Evolutionary conservation across 2,113 vertebrate genomes (phyloP), one percentile per base, ranked within the genome.

Genomic region (Nothocercus nigrocapillus): DNA sequence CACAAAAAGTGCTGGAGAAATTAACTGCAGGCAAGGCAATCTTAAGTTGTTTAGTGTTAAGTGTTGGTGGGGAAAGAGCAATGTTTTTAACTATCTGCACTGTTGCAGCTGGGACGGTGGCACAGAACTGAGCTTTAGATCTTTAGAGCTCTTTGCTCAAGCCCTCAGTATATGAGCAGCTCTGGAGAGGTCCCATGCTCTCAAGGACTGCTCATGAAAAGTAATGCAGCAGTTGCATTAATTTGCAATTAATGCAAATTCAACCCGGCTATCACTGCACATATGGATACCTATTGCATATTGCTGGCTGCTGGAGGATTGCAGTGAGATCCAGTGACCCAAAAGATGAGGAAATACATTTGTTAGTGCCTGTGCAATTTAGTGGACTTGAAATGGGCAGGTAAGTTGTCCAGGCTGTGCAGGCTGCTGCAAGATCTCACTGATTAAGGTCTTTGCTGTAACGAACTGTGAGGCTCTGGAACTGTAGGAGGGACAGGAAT

Each of bases 111-210:
- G 63, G 79, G 28, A 14, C 1, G 8, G 53, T 11, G 24, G 34
- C 42, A 30, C 40, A 17, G 22, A 6, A 1, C 47, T 11, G n/a
- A n/a, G n/a, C n/a, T n/a, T n/a, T n/a, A n/a, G n/a, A n/a, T n/a
- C n/a, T n/a, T 20, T 3, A 11, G 68, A 59, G 34, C 42, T 17
- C 5, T 0, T 21, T 11, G 1, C 18, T 24, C 3, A 42, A 25
- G 8, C 15, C 5, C 12, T 22, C 9, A 14, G 66, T 32, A 24
- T 30, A 4, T 3, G 17, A 0, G 1, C 19, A 51, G 19, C 28
- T 22, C 20, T 16, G 62, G 30, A 74, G 36, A 53, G 64, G 45
- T 32, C 8, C 38, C 2, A 20, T 2, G 2, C 10, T 10, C 32
- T 45, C 34, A 7, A 7, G 64, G 30, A 36, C 22, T 3, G 44